A percentile compares a stretch with the other conserved stretches of the same genome.
phyloP scores from a whole-genome alignment of 92 coral and sea anemone species.

The Epizoanthus stellaris region DNA sequence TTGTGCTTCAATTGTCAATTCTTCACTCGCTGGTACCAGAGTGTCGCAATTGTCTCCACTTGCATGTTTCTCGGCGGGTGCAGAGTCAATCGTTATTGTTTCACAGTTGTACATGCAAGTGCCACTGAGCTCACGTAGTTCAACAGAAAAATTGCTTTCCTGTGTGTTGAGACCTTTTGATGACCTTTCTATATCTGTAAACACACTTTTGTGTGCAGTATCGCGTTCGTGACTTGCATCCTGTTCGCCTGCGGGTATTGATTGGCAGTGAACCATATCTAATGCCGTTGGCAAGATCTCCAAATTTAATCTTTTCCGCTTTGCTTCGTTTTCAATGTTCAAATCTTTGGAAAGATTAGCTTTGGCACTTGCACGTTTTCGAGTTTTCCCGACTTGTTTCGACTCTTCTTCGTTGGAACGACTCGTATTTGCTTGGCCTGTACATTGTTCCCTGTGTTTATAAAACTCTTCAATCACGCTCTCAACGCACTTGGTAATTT shows the following conservation, averaged over 20 bases:
- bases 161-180: neutral
- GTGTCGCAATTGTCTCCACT: neutral
- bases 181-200: conserved; percentile 35
- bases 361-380: neutral
- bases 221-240: conserved; percentile 7
- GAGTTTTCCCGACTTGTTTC: neutral
- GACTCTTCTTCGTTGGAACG: neutral
- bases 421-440: conserved; percentile 17
- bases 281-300: conserved; percentile 8
- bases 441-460: conserved; percentile 39
- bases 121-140: conserved; percentile 2
- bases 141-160: conserved; percentile 11
- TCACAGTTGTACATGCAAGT: neutral
- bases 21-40: neutral
- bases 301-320: conserved; percentile 3
- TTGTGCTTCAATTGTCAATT: neutral
- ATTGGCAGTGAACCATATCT: neutral
- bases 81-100: conserved; percentile 10
- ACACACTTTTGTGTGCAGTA: neutral
- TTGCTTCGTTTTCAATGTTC: neutral
- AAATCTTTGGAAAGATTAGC: neutral
- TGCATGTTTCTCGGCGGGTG: neutral
- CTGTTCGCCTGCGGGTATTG: conserved; percentile 18
- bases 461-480: conserved; percentile 29
- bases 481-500: conserved; percentile 37